Evolutionary conservation across 2,113 vertebrate genomes (phyloP).

Genomic region (Labeo rohita): DNA sequence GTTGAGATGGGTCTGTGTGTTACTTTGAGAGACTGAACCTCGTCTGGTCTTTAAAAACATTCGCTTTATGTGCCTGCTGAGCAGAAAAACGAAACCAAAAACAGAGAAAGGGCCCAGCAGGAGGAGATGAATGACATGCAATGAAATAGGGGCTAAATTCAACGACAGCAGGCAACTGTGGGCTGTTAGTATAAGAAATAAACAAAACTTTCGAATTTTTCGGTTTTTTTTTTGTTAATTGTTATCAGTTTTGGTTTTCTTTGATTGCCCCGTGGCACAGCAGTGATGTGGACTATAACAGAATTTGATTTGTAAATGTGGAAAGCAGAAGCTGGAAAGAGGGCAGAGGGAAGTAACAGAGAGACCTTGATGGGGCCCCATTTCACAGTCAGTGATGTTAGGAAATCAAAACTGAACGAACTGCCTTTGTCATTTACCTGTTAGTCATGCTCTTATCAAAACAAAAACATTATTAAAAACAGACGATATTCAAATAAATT

Average conservation of each 20-base stretch:
- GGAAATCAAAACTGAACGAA: constrained; percentile 67
- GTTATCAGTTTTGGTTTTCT: not conserved
- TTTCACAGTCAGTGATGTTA: not conserved
- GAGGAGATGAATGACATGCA: constrained; percentile 32
- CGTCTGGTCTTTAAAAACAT: constrained; percentile 2
- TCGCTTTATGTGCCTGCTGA: too few relatives aligned
- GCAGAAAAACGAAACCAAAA: constrained; percentile 50
- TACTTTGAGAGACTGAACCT: not conserved
- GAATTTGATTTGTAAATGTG: not conserved
- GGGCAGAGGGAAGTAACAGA: not conserved
- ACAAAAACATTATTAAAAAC: not conserved
- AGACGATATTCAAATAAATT: too few relatives aligned
- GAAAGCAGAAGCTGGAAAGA: not conserved
- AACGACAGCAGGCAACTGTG: not conserved
- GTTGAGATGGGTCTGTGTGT: not conserved
- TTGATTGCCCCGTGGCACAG: not conserved
- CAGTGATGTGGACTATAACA: not conserved
- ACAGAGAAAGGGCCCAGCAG: constrained; percentile 25
- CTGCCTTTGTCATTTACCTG: not conserved
- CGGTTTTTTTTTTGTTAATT: too few relatives aligned
- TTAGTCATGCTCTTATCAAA: not conserved
- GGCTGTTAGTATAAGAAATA: not conserved
- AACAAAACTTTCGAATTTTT: too few relatives aligned
- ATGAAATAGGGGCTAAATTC: not conserved
- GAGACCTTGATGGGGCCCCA: constrained; percentile 55